Evolutionary conservation across 2,888 invertebrate genomes (phyloP), one percentile per base, ranked within the genome.

Genomic region (Monopis laevigella): DNA sequence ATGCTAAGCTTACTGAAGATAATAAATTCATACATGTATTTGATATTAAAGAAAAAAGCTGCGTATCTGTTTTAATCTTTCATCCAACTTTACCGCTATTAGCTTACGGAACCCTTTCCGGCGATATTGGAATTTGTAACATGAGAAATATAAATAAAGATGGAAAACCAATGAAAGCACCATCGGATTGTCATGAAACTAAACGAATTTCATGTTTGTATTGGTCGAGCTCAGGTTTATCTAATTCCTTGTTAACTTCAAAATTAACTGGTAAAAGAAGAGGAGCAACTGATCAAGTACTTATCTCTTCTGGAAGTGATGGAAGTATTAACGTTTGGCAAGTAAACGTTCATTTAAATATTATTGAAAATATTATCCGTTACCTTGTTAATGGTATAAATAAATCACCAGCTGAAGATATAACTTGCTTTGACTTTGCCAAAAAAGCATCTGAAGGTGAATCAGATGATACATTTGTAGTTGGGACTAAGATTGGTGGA

Each of bases 1-100:
- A 65, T 0, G 42, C 61, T 1, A 72, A 68, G 46, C 52, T 63
- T 2, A 72, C 58, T 58, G 83, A 71, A 84, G 84, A 59, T 84
- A 84, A 68, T 21, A 58, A 58, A 2, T 57, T 75, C 2, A 58
- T 62, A 0, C 63, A 65, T 26, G 45, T 52, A 1, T 42, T 67
- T 2, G 74, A 77, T 36, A 54, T 78, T 1, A 53, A 60, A 0
- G 73, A 77, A 38, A 73, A 72, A 43, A 69, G 63, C 18, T 80
- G 78, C 36, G 59, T 80, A 0, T 59, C 69, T 0, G 66, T 58
- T 0, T 43, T 80, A 0, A 59, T 61, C 26, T 75, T 70, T 39
- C 74, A 77, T 19, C 72, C 71, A 0, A 52, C 59, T 0, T 53
- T 69, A 0, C 51, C 71, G 0, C 40, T 77, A 2, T 27, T 80